Conservation (phyloP, 2,888 invertebrate species). For the Heliconius charithonia region DNA sequence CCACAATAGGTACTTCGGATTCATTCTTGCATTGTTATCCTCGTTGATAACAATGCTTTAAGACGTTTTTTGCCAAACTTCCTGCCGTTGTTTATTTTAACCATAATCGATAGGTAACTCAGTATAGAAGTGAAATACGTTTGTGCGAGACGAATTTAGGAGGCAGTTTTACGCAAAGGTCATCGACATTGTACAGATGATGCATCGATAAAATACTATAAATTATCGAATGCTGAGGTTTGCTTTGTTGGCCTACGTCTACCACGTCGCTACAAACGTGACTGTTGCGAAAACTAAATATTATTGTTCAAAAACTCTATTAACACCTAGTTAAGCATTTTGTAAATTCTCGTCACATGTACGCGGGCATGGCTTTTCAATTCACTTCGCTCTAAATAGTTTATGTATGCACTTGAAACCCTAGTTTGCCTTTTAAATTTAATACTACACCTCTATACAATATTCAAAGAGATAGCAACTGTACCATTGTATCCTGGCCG, state of each 20-base stretch:
- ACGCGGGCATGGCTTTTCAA: conserved; percentile 40
- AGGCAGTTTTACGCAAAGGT: conserved; percentile 55
- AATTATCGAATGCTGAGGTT: conserved; percentile 50
- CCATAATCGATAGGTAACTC: conserved; percentile 46
- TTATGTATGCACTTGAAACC: conserved; percentile 18
- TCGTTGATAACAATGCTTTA: conserved; percentile 65
- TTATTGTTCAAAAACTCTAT: conserved; percentile 51
- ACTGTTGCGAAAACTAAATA: conserved; percentile 60
- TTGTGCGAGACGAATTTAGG: conserved; percentile 39
- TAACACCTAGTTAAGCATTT: conserved; percentile 41
- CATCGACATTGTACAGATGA: conserved; percentile 54
- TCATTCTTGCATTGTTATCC: conserved; percentile 75
- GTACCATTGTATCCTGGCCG: conserved; percentile 60
- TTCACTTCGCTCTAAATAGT: conserved; percentile 31
- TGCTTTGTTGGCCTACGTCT: conserved; percentile 54
- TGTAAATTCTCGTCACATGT: conserved; percentile 49
- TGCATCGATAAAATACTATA: conserved; percentile 44
- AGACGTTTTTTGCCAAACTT: conserved; percentile 65
- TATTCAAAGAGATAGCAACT: conserved; percentile 34
- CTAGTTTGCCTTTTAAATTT: conserved; percentile 16
- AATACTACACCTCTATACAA: conserved; percentile 19
- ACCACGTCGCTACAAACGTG: conserved; percentile 62
- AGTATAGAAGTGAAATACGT: conserved; percentile 49
- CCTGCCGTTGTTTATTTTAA: conserved; percentile 60
- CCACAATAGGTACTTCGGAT: conserved; percentile 69